Conservation (phyloP, 2,113 vertebrate species). For the Electrona antarctica region DNA sequence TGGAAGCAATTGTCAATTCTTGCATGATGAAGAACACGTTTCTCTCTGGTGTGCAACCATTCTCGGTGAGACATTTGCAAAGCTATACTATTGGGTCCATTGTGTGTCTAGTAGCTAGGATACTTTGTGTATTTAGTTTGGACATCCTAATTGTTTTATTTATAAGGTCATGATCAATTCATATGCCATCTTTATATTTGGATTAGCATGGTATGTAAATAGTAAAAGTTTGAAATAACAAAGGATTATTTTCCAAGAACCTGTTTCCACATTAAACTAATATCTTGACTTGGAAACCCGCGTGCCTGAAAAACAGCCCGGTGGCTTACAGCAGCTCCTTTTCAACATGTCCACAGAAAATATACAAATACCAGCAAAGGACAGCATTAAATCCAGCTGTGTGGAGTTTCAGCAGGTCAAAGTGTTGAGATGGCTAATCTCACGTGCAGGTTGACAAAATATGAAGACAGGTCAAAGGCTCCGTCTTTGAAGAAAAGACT, state of each 20-base stretch:
- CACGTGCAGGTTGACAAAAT: slow-evolving; percentile 22
- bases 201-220: background rate
- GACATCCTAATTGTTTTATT: background rate
- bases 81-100: background rate
- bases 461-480: slow-evolving; percentile 6
- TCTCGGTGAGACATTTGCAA: slow-evolving; percentile 6
- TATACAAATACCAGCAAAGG: background rate
- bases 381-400: slow-evolving; percentile 15
- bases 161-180: background rate
- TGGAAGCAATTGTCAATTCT: too few relatives aligned
- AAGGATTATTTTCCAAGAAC: too few relatives aligned
- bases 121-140: background rate
- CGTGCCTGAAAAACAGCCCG: background rate
- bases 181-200: background rate
- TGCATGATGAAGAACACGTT: background rate
- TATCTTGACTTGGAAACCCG: too few relatives aligned
- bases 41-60: background rate
- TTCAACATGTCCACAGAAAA: background rate
- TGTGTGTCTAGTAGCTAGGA: background rate
- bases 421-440: slow-evolving; percentile 1
- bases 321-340: background rate
- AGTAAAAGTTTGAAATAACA: background rate
- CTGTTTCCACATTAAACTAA: too few relatives aligned
- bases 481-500: slow-evolving; percentile 44
- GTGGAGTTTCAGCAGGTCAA: slow-evolving; percentile 6